phyloP scores from a whole-genome alignment of 2,888 invertebrate genomes.

The Aproaerema taeniolella region DNA sequence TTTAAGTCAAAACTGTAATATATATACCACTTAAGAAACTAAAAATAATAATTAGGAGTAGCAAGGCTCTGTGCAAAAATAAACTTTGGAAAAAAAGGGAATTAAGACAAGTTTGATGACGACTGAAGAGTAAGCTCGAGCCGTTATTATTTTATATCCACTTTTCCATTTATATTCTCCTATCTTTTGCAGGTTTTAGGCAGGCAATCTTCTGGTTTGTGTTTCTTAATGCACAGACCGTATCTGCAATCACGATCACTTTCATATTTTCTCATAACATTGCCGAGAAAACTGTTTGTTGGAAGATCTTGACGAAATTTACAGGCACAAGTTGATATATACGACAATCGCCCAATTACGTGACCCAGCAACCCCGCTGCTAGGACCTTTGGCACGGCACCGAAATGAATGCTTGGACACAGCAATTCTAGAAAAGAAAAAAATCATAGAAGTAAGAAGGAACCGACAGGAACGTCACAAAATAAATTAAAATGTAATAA shows the following conservation, averaged over 20 bases:
- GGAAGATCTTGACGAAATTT: slow-evolving; percentile 86
- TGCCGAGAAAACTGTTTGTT: slow-evolving; percentile 80
- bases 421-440: slow-evolving; percentile 75
- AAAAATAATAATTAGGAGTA: too few relatives aligned
- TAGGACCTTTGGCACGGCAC: slow-evolving; percentile 82
- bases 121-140: too few relatives aligned
- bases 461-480: slow-evolving; percentile 40
- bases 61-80: too few relatives aligned
- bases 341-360: slow-evolving; percentile 85
- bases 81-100: too few relatives aligned
- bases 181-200: too few relatives aligned
- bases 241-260: too few relatives aligned
- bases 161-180: too few relatives aligned
- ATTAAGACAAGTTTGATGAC: too few relatives aligned
- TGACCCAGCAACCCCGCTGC: slow-evolving; percentile 82
- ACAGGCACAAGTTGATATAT: slow-evolving; percentile 82
- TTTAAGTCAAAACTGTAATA: too few relatives aligned
- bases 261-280: slow-evolving; percentile 79
- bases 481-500: slow-evolving; percentile 9
- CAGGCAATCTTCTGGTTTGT: too few relatives aligned
- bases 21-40: too few relatives aligned
- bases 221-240: slow-evolving; percentile 30
- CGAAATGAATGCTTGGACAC: slow-evolving; percentile 78
- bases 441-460: slow-evolving; percentile 67
- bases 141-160: too few relatives aligned